These are phyloP conservation scores for Nasonia longicornis DNA, from an alignment of 1,140 invertebrate genomes.

Conservation along the genomic window DNA sequence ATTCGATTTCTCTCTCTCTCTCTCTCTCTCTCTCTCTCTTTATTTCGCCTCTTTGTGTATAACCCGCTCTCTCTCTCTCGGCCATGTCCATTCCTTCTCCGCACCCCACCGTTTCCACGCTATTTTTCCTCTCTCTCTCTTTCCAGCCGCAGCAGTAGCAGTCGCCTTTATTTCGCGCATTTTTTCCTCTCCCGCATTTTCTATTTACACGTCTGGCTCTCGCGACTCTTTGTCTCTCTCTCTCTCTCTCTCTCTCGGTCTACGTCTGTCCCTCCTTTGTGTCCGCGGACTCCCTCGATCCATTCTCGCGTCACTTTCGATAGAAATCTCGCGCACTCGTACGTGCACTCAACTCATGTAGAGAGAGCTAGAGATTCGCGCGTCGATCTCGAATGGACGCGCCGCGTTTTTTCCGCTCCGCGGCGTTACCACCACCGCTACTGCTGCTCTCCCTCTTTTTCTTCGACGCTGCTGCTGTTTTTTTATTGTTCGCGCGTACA, in stretches of 20 bases:
- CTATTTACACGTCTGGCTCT: constrained; percentile 30
- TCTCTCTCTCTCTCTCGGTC: constrained; percentile 1
- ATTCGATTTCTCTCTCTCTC: constrained; percentile 2
- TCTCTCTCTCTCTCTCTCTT: constrained; percentile 1
- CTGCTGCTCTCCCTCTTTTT: background rate
- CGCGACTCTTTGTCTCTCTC: constrained; percentile 18
- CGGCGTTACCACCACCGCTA: background rate
- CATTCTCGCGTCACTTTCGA: constrained; percentile 43
- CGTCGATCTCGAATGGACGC: constrained; percentile 40
- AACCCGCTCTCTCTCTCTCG: background rate
- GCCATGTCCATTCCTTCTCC: background rate
- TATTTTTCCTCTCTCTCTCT: constrained; percentile 19
- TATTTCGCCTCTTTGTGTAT: constrained; percentile 18
- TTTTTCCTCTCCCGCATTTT: constrained; percentile 16
- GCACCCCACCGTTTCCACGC: background rate
- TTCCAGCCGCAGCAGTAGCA: background rate
- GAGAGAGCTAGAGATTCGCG: background rate
- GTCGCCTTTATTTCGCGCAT: constrained; percentile 23
- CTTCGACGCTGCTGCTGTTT: background rate
- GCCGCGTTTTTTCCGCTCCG: background rate
- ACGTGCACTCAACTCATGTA: constrained; percentile 16
- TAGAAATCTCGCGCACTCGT: constrained; percentile 40
- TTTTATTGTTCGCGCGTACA: background rate
- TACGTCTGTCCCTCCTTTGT: constrained; percentile 19
- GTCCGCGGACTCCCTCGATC: background rate